Evolutionary conservation across 1,140 invertebrate species (phyloP), one percentile per base, ranked within the genome.

Genomic region (Batillaria attramentaria): DNA sequence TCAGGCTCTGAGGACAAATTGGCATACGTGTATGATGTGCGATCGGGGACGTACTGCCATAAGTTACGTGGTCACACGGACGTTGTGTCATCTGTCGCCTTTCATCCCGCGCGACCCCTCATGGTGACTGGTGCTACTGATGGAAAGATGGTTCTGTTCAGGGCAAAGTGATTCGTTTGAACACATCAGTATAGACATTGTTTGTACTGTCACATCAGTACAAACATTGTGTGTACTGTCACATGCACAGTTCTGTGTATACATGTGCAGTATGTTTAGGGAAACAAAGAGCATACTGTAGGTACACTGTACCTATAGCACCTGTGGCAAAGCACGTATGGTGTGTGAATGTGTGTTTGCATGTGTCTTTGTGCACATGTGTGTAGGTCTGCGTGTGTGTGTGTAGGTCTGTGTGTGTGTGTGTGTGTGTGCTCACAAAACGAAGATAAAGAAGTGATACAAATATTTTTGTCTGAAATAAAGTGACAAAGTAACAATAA

Each of bases 1-100:
- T 85, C 89, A 13, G 91, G 90, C 35, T 88, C 90, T 4, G 91
- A 91, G 73, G 89, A 91, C 73, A 90, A 85, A 85, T 83, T 85
- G 84, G 84, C 81, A 43, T 90, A 90, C 75, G 79, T 90, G 33
- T 90, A 83, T 86, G 89, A 90, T 75, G 57, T 89, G 0, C 72
- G 89, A 28, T 79, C 82, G 69, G 88, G 89, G 10, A 87, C 85
- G 0, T 89, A 87, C 72, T 81, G 86, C 43, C 82, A 86, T 31
- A 87, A 85, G 73, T 73, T 91, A 65, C 84, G 83, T 42, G 88
- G 88, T 4, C 88, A 88, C 62, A 87, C 85, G 65, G 89, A 90
- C 76, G 86, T 86, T 1, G 89, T 90, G n/a, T 81, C 86, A 18
- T 83, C 87, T 83, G 89, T 91, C 18, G 79, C 84, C 6, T 91